Percentiles rank a stretch among this genome's conserved stretches.
phyloP scores from a whole-genome alignment of 2,113 vertebrate species.

The Ochotona curzoniae region DNA sequence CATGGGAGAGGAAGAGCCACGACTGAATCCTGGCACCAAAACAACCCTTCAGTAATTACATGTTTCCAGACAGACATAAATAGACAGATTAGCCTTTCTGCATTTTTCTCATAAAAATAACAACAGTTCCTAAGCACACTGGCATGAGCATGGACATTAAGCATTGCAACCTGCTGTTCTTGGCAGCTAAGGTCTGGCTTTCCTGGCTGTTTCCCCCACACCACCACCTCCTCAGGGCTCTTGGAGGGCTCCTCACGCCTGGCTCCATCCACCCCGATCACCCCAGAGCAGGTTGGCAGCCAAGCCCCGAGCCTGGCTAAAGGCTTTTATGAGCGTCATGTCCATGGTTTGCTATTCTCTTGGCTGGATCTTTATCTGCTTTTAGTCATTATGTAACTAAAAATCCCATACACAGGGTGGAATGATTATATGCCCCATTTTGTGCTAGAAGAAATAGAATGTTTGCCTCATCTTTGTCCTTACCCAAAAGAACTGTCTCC shows the following conservation, averaged over 20 bases:
- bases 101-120: slow-evolving; percentile 91
- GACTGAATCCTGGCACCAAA: slow-evolving; percentile 83
- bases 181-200: slow-evolving; percentile 85
- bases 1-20: slow-evolving; percentile 82
- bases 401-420: slow-evolving; percentile 79
- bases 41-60: slow-evolving; percentile 85
- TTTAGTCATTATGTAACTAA: slow-evolving; percentile 85
- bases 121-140: slow-evolving; percentile 86
- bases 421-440: slow-evolving; percentile 80
- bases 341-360: slow-evolving; percentile 85
- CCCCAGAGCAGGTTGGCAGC: slow-evolving; percentile 86
- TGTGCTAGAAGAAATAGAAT: slow-evolving; percentile 73
- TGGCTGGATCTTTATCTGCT: slow-evolving; percentile 86
- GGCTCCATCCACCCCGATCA: slow-evolving; percentile 82
- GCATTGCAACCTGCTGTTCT: slow-evolving; percentile 90
- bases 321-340: slow-evolving; percentile 84
- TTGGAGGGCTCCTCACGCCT: slow-evolving; percentile 84
- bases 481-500: neutral
- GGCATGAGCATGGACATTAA: slow-evolving; percentile 86
- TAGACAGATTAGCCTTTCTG: slow-evolving; percentile 88
- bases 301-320: slow-evolving; percentile 82
- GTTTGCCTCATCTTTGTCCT: slow-evolving; percentile 22
- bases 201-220: slow-evolving; percentile 76
- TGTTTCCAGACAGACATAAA: slow-evolving; percentile 90
- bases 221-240: slow-evolving; percentile 77